phyloP scores from a whole-genome alignment of 2,888 invertebrate species.

The Idaea straminata region DNA sequence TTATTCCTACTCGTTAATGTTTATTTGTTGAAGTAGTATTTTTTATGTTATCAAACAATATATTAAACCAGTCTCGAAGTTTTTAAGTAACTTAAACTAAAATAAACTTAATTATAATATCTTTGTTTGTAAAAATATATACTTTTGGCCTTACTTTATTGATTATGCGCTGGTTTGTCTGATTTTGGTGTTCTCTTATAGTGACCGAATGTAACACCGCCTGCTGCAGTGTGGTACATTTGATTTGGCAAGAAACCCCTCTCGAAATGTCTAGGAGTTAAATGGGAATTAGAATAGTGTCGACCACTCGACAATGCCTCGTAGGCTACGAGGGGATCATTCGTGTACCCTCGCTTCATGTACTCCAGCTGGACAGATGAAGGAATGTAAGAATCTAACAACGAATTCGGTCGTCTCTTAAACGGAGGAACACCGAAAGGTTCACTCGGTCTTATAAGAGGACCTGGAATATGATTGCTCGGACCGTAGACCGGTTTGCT shows the following conservation, averaged over 20 bases:
- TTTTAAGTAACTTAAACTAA: constrained; percentile 3
- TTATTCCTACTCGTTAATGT: not conserved
- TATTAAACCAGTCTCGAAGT: constrained; percentile 14
- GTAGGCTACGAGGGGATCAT: constrained; percentile 64
- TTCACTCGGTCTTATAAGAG: constrained; percentile 49
- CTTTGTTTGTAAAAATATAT: constrained; percentile 6
- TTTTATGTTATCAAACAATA: not conserved
- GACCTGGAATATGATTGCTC: constrained; percentile 36
- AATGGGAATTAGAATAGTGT: constrained; percentile 40
- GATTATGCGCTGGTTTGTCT: constrained; percentile 40
- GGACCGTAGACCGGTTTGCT: constrained; percentile 59
- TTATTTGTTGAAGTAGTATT: not conserved
- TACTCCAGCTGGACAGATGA: constrained; percentile 77
- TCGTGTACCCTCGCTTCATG: constrained; percentile 65
- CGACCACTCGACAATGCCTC: constrained; percentile 65
- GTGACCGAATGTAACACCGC: constrained; percentile 69
- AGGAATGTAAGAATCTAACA: constrained; percentile 82
- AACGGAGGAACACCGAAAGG: constrained; percentile 42
- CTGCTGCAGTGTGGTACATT: constrained; percentile 69
- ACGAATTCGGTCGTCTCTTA: constrained; percentile 69
- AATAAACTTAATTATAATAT: constrained; percentile 8
- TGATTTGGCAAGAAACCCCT: constrained; percentile 75
- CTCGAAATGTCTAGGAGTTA: constrained; percentile 58
- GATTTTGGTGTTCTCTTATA: constrained; percentile 59
- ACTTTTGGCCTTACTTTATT: constrained; percentile 25